Evolutionary conservation across 2,888 invertebrate genomes (phyloP), one percentile per base, ranked within the genome.

Genomic region (Stomorhina lunata): DNA sequence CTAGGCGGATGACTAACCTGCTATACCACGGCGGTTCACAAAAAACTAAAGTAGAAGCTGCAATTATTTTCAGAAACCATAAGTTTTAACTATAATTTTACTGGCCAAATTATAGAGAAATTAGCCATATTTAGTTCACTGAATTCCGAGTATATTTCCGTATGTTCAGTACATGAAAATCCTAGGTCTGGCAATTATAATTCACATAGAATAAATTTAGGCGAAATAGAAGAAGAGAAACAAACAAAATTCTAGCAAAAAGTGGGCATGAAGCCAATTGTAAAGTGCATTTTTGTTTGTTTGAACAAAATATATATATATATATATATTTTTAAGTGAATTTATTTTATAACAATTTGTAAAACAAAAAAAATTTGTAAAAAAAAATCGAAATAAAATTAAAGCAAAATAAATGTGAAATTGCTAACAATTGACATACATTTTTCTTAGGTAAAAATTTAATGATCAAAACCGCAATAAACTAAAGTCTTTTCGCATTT

Each of bases 181-280:
- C n/a, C n/a, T n/a, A n/a, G n/a, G n/a, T n/a, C n/a, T n/a, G n/a
- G n/a, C n/a, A 34, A 22, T n/a, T 22, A 15, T 3, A 25, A 25
- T 27, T 20, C 6, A 32, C 27, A 53, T 15, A 34, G 34, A 63
- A 32, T 55, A 53, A 1, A 22, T 43, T 25, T 43, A 45, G 25
- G 17, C 29, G n/a, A 48, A 48, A 53, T 17, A 29, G 15, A 32
- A 45, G 10, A 66, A 32, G 29, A 17, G 37, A 10, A 53, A 15
- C 40, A 61, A 55, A 61, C 20, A 69, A 9, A n/a, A n/a, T n/a
- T 32, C 61, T 53, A 37, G 45, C 37, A 55, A 55, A 40, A 27
- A 65, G 17, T 50, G 73, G 81, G 78, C 78, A 78, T 61, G 22
- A 22, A 55, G 81, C 81, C 81, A 81, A 81, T 10, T 65, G 40